Evolutionary conservation across 1,140 invertebrate genomes (phyloP).

Genomic region (Bombus confusus): DNA sequence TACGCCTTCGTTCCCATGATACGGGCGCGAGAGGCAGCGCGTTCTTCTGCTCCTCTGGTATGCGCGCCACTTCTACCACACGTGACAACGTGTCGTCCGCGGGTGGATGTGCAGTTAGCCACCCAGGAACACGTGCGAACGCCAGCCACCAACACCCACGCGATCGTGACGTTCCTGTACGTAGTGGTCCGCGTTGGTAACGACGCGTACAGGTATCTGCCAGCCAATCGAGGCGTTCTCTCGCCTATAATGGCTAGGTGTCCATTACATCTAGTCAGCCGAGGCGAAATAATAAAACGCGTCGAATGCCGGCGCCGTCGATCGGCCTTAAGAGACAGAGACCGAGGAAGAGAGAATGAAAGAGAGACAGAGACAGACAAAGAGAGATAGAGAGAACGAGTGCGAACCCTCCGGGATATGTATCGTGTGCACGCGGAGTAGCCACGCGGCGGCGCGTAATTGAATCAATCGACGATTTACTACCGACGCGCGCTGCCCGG

Average conservation of each 20-base stretch:
- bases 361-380: background rate
- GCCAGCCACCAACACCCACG: conserved; percentile 21
- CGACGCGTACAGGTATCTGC: conserved; percentile 30
- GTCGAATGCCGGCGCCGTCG: conserved; percentile 10
- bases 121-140: conserved; percentile 35
- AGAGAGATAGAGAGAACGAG: background rate
- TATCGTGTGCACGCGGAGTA: conserved; percentile 34
- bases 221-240: conserved; percentile 47
- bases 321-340: conserved; percentile 5
- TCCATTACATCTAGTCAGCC: conserved; percentile 57
- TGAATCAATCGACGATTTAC: conserved; percentile 61
- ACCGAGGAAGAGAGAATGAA: background rate
- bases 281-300: conserved; percentile 56
- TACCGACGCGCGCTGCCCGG: conserved; percentile 38
- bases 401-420: conserved; percentile 28
- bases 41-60: background rate
- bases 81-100: conserved; percentile 8
- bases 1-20: conserved; percentile 61
- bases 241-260: conserved; percentile 57
- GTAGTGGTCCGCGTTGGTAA: background rate
- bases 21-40: background rate
- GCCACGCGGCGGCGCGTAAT: conserved; percentile 41
- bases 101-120: conserved; percentile 3
- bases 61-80: conserved; percentile 11
- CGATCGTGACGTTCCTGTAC: background rate